phyloP scores from a whole-genome alignment of 23 tunicate species.

The Trididemnum nubilum region DNA sequence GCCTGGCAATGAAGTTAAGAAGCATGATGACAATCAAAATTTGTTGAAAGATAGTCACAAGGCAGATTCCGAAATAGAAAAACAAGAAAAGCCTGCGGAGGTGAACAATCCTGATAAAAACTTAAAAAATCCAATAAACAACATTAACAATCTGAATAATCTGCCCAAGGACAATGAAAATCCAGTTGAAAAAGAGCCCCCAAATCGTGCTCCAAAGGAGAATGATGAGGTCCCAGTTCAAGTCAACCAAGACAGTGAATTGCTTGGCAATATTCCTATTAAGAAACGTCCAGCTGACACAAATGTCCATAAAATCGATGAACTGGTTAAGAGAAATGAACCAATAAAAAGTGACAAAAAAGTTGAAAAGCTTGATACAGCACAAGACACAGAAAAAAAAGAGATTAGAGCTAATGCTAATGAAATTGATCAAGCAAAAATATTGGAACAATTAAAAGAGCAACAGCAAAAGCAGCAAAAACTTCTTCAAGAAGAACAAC shows the following conservation, averaged over 20 bases:
- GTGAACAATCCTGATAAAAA: too few relatives aligned
- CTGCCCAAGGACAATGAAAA: too few relatives aligned
- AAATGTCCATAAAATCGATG: too few relatives aligned
- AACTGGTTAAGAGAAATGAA: not conserved
- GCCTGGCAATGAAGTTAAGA: not conserved
- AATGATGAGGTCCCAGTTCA: not conserved
- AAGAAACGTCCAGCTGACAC: not conserved
- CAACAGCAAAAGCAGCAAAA: conserved; percentile 60
- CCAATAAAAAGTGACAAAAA: not conserved
- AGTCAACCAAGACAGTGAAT: not conserved
- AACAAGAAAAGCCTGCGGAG: too few relatives aligned
- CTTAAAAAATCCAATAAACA: too few relatives aligned
- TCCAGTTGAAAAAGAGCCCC: not conserved
- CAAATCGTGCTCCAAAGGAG: not conserved
- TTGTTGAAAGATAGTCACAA: too few relatives aligned
- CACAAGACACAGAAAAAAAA: too few relatives aligned
- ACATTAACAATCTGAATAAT: too few relatives aligned
- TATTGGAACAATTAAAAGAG: conserved; percentile 62
- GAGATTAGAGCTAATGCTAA: not conserved
- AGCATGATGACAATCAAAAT: too few relatives aligned
- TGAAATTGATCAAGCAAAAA: conserved; percentile 22
- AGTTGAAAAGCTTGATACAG: not conserved
- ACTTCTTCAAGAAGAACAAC: conserved; percentile 50
- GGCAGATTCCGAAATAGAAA: too few relatives aligned
- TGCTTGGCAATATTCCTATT: not conserved